Percentiles rank a stretch among this genome's conserved stretches.
Conservation (phyloP, 2,888 invertebrate genomes). For the Gymnoscelis rufifasciata region DNA sequence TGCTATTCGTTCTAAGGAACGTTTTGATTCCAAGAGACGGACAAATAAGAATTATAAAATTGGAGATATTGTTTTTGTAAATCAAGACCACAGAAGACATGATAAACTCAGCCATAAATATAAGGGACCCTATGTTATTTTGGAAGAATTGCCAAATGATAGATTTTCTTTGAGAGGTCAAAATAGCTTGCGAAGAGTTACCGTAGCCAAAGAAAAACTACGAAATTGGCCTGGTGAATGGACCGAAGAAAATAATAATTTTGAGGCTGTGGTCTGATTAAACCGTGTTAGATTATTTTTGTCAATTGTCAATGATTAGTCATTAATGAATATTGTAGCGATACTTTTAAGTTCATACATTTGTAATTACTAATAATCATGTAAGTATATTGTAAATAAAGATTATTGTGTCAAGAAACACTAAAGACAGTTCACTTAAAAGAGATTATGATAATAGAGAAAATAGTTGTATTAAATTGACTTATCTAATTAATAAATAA, state of each 20-base stretch:
- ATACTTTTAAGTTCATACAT: no score
- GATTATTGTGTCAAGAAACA: no score
- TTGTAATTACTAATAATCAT: no score
- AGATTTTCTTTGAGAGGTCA: not conserved
- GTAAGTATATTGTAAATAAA: no score
- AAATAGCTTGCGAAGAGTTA: not conserved
- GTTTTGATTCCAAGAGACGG: not conserved
- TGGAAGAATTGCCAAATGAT: not conserved
- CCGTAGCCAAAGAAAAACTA: constrained; percentile 2
- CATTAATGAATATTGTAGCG: no score
- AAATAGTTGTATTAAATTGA: no score
- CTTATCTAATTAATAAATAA: no score
- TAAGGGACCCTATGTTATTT: not conserved
- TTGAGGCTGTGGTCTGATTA: no score
- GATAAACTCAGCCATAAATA: not conserved
- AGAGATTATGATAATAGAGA: no score
- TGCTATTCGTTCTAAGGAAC: not conserved
- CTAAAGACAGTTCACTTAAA: no score
- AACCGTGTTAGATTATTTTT: no score
- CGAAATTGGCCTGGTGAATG: constrained; percentile 3
- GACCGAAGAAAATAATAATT: not conserved
- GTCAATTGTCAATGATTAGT: no score
- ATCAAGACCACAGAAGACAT: not conserved
- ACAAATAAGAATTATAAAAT: not conserved
- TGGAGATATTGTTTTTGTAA: not conserved